These are phyloP conservation scores for Drosophila tropicalis DNA, from an alignment of 1,140 invertebrate species.

Conservation along the genomic window DNA sequence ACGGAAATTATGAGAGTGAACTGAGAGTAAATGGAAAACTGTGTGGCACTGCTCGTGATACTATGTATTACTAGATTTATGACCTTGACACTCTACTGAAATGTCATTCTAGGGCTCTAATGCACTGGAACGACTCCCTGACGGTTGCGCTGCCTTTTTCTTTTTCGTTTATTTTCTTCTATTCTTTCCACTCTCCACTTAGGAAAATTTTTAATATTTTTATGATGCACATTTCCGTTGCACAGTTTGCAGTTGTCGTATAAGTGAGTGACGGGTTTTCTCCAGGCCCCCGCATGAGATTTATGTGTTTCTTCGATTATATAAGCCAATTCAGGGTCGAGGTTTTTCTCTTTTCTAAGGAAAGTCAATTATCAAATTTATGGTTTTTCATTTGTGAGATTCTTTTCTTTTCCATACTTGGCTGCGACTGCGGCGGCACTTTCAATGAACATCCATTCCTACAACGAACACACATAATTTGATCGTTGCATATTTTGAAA, in stretches of 20 bases:
- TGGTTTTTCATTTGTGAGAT: conserved; percentile 58
- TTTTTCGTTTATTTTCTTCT: conserved; percentile 40
- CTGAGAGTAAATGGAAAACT: conserved; percentile 2
- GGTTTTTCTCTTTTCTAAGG: conserved; percentile 51
- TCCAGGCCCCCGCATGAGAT: conserved; percentile 46
- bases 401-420: conserved; percentile 32
- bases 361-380: conserved; percentile 81
- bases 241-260: conserved; percentile 52
- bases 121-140: conserved; percentile 66
- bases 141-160: conserved; percentile 38
- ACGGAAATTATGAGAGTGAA: conserved; percentile 68
- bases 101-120: conserved; percentile 56
- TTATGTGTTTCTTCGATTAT: conserved; percentile 78
- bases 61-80: conserved; percentile 68
- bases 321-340: conserved; percentile 55
- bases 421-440: conserved; percentile 34
- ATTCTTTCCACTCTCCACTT: neutral
- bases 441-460: conserved; percentile 58
- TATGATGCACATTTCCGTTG: conserved; percentile 79
- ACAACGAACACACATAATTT: conserved; percentile 43
- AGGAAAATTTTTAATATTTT: conserved; percentile 74
- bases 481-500: conserved; percentile 35
- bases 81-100: conserved; percentile 66
- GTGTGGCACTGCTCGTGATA: conserved; percentile 4
- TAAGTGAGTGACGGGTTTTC: conserved; percentile 67